Evolutionary conservation across 2,888 invertebrate genomes (phyloP).

Genomic region (Antheraea yamamai): DNA sequence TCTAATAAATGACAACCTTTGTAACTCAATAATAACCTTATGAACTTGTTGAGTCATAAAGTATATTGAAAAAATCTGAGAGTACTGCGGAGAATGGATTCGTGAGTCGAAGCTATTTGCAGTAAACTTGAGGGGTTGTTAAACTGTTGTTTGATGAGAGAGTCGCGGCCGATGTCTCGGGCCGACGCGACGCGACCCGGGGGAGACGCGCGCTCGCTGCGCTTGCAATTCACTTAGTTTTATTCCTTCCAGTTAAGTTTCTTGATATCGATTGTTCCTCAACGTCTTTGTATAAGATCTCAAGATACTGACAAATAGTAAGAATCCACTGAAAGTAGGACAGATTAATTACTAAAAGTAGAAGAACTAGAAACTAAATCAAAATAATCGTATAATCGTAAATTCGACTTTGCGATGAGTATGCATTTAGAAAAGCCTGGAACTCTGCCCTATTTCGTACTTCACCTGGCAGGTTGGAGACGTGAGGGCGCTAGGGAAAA

Average conservation of each 20-base stretch:
- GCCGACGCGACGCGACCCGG: too few species aligned
- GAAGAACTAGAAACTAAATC: background rate
- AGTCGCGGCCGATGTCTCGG: background rate
- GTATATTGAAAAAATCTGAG: background rate
- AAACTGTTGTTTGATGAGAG: background rate
- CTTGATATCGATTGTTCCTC: background rate
- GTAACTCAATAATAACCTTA: constrained; percentile 1
- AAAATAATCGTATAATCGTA: background rate
- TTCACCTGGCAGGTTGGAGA: background rate
- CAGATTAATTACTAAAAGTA: background rate
- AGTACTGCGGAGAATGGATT: background rate
- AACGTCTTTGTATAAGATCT: background rate
- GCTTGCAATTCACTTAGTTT: background rate
- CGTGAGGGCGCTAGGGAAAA: background rate
- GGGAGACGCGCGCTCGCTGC: background rate
- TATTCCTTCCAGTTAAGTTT: background rate
- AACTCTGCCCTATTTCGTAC: background rate
- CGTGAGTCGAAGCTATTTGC: constrained; percentile 7
- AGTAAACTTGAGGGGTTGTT: constrained; percentile 2
- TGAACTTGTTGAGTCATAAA: background rate
- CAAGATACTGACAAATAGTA: background rate
- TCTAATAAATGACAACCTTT: background rate
- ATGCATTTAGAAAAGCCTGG: background rate
- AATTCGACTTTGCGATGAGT: background rate
- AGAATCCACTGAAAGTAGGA: background rate